Base-by-base conservation (phyloP, 2,113 vertebrate species). In the Zosterops pallidus region DNA sequence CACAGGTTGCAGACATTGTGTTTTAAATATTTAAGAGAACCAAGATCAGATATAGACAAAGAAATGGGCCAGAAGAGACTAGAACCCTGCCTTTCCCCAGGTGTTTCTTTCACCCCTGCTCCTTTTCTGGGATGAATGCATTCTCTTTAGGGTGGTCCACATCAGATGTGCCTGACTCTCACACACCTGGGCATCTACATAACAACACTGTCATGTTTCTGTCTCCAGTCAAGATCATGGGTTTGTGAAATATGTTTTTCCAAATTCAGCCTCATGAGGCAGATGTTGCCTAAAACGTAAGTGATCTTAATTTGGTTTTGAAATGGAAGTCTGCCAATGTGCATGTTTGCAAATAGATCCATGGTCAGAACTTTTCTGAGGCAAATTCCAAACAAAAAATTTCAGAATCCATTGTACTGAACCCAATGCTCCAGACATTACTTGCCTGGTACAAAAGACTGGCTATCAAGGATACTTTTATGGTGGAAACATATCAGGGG, bases 141-240 rank as follows among this genome's bases (percentile, higher is more conserved):
- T 86, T 41, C 9, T 83, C 25, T 50, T 31, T 31, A 53, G 6
- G 12, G 9, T 17, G 31, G 4, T 42, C 39, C 4, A 8, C 16
- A 25, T 25, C 28, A 67, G 37, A 37, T 2, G 0, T 82, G 28
- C 21, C 56, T 83, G 47, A 31, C 11, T 3, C 7, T 69, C 69
- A 41, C 3, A 31, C 9, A 19, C 9, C 6, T n/a, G 28, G 17
- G 14, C n/a, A 76, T 19, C 18, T 39, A 3, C 1, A 1, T 33
- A 22, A 46, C 25, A 60, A 28, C 55, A 14, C 14, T 57, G 0
- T 35, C 9, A 5, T 72, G 28, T 42, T 29, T 78, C 31, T 82
- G 17, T 63, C n/a, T 46, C 62, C 19, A 12, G 23, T 22, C 46
- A 72, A 11, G 47, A 26, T 4, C 13, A 23, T 15, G 15, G 14